Evolutionary conservation across 2,888 invertebrate species (phyloP), one percentile per base, ranked within the genome.

Genomic region (Rhagonycha lutea): DNA sequence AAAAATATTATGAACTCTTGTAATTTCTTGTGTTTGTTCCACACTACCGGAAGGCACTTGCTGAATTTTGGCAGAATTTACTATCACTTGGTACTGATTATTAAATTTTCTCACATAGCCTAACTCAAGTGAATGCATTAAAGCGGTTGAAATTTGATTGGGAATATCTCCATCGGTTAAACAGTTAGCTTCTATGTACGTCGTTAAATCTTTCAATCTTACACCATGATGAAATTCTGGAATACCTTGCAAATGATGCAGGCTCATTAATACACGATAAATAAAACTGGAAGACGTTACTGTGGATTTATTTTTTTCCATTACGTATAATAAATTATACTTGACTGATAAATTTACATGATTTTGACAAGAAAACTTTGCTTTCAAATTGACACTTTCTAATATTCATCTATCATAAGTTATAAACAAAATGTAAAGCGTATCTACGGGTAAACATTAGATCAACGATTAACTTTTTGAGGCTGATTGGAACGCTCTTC

Each of bases 211-310:
- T 8, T 70, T 14, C 23, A 74, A 61, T 23, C 68, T 26, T 2
- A 70, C 69, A n/a, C 76, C 78, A 23, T 70, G 12, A 9, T 74
- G 61, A 14, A 65, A 61, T 61, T 72, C 61, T 11, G 63, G 24
- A 11, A 71, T 28, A 14, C 75, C 71, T 76, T 80, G 80, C 2
- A 80, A 29, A 24, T 69, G 73, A 61, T 77, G 78, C 9, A 80
- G 23, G 62, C 75, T 69, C 18, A 79, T 18, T 12, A 79, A 61
- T 23, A 77, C 69, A 68, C 69, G 24, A 29, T 28, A 61, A n/a
- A 61, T 72, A 23, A 72, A 72, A 62, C 72, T 72, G 2, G 29
- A 14, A 61, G 68, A 61, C n/a, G 23, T 68, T 72, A 61, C 1
- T 9, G n/a, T 9, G 12, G 11, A 11, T 28, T 10, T 10, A 5